phyloP scores from a whole-genome alignment of 2,113 vertebrate species.

The Ochotona princeps region DNA sequence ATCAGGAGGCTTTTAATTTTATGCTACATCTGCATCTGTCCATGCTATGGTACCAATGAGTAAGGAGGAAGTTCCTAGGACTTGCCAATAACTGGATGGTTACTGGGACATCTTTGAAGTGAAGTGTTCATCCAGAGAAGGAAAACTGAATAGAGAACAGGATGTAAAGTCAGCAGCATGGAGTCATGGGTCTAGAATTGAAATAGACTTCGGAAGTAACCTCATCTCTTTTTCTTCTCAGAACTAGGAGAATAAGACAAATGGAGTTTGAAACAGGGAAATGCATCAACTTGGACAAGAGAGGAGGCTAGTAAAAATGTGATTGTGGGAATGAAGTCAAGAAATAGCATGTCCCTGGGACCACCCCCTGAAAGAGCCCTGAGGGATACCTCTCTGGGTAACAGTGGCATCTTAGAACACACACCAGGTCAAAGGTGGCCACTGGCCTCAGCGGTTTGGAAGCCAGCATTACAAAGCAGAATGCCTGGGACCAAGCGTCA shows the following conservation, averaged over 20 bases:
- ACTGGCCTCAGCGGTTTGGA: too few species aligned
- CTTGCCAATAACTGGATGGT: neutral
- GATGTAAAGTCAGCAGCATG: neutral
- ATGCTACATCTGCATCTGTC: neutral
- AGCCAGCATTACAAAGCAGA: too few species aligned
- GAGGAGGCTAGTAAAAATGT: neutral
- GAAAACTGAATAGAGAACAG: neutral
- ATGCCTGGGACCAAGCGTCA: too few species aligned
- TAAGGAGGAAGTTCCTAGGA: neutral
- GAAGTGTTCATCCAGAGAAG: neutral
- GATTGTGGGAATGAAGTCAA: neutral
- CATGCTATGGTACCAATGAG: neutral
- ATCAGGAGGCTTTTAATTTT: neutral
- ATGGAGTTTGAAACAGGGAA: neutral
- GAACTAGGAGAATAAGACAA: neutral
- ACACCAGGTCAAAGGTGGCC: too few species aligned
- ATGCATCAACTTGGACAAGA: neutral
- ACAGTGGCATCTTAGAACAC: neutral
- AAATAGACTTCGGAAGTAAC: neutral
- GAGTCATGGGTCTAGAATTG: neutral
- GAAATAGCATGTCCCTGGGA: rapidly evolving
- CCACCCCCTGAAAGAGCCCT: neutral
- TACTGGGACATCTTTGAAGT: neutral
- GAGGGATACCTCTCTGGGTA: neutral
- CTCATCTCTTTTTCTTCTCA: neutral